Base-by-base conservation (phyloP, 2,888 invertebrate genomes). In the Ethmia dodecea region DNA sequence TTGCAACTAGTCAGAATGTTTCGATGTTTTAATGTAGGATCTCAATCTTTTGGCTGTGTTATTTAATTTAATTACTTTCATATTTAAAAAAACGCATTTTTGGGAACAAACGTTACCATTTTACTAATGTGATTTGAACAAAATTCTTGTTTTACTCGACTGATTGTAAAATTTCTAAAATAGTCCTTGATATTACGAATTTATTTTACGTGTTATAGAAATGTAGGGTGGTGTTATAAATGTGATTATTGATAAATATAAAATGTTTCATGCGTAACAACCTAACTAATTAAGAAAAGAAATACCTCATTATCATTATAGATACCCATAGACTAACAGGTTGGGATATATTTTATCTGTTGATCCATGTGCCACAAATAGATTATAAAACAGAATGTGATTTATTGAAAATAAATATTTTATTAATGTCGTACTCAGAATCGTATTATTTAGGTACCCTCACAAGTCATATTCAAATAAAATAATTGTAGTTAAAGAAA, bases 361-460 rank as follows among this genome's bases (percentile, higher is more conserved):
- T 81, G 71, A 75, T 74, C 59, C 50, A 78, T 73, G 83, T 84
- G 83, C 83, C 83, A 83, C 78, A 66, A 64, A 63, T 78, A 75
- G 70, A 68, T 68, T 70, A 66, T 68, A 73, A 69, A 69, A 72
- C 67, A 68, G 65, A 73, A 62, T 74, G 78, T 78, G 75, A 78
- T 80, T 78, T 80, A 77, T 78, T 76, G 62, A 71, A 69, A 78
- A 77, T 78, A 79, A 75, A 79, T 78, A 80, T 83, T 83, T 83
- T 83, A 83, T 81, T 77, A 83, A 81, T 80, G 81, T 83, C 66
- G 44, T 54, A 46, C 13, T 6, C 18, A 10, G n/a, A n/a, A n/a
- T n/a, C n/a, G n/a, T n/a, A n/a, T n/a, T n/a, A n/a, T n/a, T n/a
- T n/a, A n/a, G n/a, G n/a, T n/a, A n/a, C n/a, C n/a, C n/a, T n/a